phyloP scores from a whole-genome alignment of 2,113 vertebrate species.

The Phylloscopus trochiloides region DNA sequence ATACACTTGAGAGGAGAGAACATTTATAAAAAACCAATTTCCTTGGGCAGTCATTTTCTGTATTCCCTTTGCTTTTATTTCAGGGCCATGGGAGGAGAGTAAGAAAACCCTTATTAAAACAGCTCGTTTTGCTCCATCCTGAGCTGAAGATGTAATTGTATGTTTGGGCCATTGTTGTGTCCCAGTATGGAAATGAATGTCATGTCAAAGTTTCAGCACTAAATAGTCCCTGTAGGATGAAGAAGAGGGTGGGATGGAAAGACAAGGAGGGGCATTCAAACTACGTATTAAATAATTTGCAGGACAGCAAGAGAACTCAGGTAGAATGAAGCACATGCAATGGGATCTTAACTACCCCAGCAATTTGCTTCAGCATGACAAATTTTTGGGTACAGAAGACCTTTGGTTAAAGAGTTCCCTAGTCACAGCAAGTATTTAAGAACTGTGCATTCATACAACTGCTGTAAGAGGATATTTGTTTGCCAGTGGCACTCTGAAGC shows the following conservation, averaged over 20 bases:
- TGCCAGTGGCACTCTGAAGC: background rate
- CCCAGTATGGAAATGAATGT: slow-evolving; percentile 12
- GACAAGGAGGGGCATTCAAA: background rate
- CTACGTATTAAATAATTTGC: background rate
- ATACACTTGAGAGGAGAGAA: slow-evolving; percentile 27
- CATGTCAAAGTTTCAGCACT: background rate
- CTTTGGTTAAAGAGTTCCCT: background rate
- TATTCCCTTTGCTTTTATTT: slow-evolving; percentile 33
- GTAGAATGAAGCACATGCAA: background rate
- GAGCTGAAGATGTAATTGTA: slow-evolving; percentile 14
- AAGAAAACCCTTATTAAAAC: slow-evolving; percentile 40
- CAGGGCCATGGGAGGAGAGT: slow-evolving; percentile 15
- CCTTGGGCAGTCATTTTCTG: slow-evolving; percentile 6
- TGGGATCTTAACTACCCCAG: background rate
- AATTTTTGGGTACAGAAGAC: background rate
- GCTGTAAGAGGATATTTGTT: background rate
- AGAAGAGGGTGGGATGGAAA: background rate
- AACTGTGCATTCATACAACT: background rate
- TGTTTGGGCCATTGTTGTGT: background rate
- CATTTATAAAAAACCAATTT: slow-evolving; percentile 50
- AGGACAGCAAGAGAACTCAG: background rate
- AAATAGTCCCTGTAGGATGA: background rate
- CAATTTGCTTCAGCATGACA: background rate
- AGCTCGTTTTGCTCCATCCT: slow-evolving; percentile 11
- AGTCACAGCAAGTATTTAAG: background rate